phyloP scores from a whole-genome alignment of 2,113 vertebrate species.

The Miniopterus natalensis region DNA sequence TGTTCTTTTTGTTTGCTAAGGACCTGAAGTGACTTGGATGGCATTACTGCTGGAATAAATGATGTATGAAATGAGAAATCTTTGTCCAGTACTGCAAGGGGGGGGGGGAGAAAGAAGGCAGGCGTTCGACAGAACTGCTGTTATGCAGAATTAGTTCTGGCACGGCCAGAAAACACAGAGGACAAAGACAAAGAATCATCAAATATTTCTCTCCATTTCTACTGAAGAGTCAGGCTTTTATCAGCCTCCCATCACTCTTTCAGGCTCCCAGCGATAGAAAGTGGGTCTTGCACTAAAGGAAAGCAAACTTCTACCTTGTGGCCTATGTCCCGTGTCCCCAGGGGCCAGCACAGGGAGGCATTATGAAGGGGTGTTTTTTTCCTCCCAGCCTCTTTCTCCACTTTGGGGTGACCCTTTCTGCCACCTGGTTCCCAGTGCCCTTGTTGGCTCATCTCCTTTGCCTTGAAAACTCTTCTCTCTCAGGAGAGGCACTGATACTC shows the following conservation, averaged over 20 bases:
- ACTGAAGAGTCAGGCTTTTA: constrained; percentile 14
- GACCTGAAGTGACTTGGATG: constrained; percentile 81
- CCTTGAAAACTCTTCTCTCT: not conserved
- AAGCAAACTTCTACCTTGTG: not conserved
- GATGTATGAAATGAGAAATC: constrained; percentile 90
- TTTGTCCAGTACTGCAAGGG: constrained; percentile 39
- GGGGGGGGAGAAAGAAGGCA: not conserved
- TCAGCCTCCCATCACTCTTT: not conserved
- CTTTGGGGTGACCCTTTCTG: not conserved
- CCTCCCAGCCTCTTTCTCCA: rapidly evolving
- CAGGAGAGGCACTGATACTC: not conserved
- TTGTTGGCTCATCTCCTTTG: not conserved
- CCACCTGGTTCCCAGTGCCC: not conserved
- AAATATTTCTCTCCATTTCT: not conserved
- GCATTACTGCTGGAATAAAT: constrained; percentile 86
- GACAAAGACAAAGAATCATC: not conserved
- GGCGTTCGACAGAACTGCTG: not conserved
- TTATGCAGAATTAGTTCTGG: not conserved
- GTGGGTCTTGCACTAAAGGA: not conserved
- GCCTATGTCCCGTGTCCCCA: not conserved
- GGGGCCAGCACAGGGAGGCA: too few species aligned
- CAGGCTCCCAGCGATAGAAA: not conserved
- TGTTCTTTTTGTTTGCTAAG: constrained; percentile 77
- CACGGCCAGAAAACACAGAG: not conserved
- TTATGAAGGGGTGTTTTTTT: not conserved